A percentile compares a stretch with the other conserved stretches of the same genome.
These are phyloP conservation scores for Catonia carolina DNA, from an alignment of 2,888 invertebrate genomes.

Conservation along the genomic window DNA sequence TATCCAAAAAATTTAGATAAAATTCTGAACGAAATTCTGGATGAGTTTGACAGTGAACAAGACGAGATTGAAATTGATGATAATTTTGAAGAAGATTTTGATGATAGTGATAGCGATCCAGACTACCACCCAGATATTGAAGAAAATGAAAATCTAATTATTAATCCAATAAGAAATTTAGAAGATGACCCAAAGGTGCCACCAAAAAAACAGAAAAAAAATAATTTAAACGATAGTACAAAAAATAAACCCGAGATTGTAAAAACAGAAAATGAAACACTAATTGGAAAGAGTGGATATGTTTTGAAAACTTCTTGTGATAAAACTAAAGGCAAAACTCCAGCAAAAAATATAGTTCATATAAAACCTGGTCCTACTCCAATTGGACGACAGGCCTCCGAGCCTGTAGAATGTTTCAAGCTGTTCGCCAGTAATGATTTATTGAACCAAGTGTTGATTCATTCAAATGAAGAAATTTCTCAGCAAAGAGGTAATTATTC, in stretches of 20 bases:
- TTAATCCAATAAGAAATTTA: not conserved
- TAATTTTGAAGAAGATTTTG: not conserved
- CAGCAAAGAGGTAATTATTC: not conserved
- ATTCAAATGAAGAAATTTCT: not conserved
- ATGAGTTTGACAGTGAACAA: too few species aligned
- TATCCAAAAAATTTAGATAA: too few species aligned
- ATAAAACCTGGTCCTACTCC: not conserved
- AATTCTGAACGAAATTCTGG: too few species aligned
- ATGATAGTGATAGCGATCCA: not conserved
- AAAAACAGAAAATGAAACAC: not conserved
- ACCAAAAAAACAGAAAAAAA: too few species aligned
- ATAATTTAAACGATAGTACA: not conserved
- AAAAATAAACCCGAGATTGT: not conserved
- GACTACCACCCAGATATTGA: not conserved
- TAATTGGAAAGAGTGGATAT: not conserved
- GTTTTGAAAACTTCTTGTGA: not conserved
- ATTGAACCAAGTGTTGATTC: too few species aligned
- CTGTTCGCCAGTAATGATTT: too few species aligned
- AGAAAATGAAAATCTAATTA: not conserved
- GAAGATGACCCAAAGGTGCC: too few species aligned
- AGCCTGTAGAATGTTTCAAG: constrained; percentile 1
- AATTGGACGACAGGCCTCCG: not conserved
- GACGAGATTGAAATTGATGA: not conserved
- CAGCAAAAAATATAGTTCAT: not conserved
- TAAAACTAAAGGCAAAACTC: not conserved